Conservation (phyloP, 1,140 invertebrate species). For the Megathymus violae region DNA sequence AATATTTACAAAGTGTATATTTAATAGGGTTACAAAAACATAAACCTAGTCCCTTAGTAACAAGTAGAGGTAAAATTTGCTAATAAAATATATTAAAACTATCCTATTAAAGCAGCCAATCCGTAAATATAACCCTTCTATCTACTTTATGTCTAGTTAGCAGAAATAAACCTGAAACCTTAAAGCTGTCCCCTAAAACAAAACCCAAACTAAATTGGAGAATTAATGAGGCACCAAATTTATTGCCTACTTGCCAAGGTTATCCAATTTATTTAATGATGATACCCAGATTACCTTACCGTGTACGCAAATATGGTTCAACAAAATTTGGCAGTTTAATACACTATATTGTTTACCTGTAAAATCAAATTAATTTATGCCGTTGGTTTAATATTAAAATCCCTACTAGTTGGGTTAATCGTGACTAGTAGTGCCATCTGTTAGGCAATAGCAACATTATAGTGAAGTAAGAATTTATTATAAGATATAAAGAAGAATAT, state of each 20-base stretch:
- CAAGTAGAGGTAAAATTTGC: neutral
- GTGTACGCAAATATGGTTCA: slow-evolving; percentile 28
- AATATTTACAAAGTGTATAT: no score
- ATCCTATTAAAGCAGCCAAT: neutral
- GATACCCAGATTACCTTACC: slow-evolving; percentile 43
- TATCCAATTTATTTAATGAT: slow-evolving; percentile 49
- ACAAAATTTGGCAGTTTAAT: slow-evolving; percentile 43
- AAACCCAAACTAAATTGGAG: slow-evolving; percentile 27
- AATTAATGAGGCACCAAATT: slow-evolving; percentile 31
- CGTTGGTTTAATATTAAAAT: slow-evolving; percentile 29
- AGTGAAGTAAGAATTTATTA: no score
- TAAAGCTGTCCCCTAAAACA: slow-evolving; percentile 16
- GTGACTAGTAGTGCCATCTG: slow-evolving; percentile 57
- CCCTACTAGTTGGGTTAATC: neutral
- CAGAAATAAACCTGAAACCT: slow-evolving; percentile 20
- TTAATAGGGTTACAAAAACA: no score
- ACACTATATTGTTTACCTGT: slow-evolving; percentile 47
- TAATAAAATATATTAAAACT: neutral
- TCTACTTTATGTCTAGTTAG: slow-evolving; percentile 19
- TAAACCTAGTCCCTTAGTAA: no score
- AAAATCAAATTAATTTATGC: slow-evolving; percentile 43
- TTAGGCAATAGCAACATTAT: slow-evolving; percentile 47
- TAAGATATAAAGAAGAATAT: no score
- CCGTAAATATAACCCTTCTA: neutral
- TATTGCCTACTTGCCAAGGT: slow-evolving; percentile 35